phyloP scores from a whole-genome alignment of 1,140 invertebrate species.

The Euura saliciscinereae region DNA sequence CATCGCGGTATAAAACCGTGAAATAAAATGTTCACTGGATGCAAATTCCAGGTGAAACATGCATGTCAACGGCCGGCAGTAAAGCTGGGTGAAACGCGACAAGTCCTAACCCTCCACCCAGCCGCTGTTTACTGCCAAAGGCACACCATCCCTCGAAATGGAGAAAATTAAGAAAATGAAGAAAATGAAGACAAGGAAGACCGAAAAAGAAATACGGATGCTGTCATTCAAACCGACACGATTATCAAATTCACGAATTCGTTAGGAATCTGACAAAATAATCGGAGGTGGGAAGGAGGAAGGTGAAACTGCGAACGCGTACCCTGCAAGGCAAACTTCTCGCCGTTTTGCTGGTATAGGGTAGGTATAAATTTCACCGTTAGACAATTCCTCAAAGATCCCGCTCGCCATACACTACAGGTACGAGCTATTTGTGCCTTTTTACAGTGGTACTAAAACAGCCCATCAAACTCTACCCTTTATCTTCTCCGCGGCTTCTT shows the following conservation, averaged over 20 bases:
- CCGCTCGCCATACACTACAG: background rate
- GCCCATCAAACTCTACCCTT: background rate
- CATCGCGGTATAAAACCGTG: conserved; percentile 18
- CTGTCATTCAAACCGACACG: no score
- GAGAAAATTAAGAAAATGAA: no score
- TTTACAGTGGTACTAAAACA: conserved; percentile 7
- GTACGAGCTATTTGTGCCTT: conserved; percentile 6
- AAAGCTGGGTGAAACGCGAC: conserved; percentile 2
- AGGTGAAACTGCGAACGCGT: no score
- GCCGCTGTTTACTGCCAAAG: no score
- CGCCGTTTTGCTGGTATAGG: background rate
- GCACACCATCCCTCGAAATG: no score
- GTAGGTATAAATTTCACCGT: background rate
- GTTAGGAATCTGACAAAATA: no score
- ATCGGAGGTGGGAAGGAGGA: no score
- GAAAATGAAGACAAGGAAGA: no score
- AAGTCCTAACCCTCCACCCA: background rate
- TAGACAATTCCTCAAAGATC: background rate
- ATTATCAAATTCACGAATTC: no score
- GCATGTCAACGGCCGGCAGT: conserved; percentile 11
- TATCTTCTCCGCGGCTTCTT: background rate
- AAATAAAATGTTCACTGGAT: conserved; percentile 39
- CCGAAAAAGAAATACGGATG: no score
- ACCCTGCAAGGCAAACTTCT: no score
- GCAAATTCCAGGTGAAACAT: conserved; percentile 33